Evolutionary conservation across 2,797 vertebrate species (phyloP), one percentile per base, ranked within the genome.

Genomic region (Orestias chungarensis): DNA sequence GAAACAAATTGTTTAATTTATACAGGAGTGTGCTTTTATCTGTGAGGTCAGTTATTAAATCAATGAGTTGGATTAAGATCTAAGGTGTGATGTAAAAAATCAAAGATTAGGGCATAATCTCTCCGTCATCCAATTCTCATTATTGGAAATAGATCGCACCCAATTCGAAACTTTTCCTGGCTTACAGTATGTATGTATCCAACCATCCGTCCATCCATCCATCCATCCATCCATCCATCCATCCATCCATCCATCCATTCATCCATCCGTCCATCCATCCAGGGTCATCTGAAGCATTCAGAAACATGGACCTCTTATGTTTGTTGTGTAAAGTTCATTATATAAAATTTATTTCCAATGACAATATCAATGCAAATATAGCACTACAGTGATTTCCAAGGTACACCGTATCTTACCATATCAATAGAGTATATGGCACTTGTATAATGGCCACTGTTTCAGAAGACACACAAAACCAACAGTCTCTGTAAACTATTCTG

Each of bases 351-450:
- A 94, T 95, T 95, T 85, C 94, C 91, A 93, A 95, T 95, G 93
- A 95, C 94, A 93, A 95, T 95, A 95, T 95, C 93, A 95, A 95
- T 94, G 94, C 93, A 95, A 95, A 95, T 95, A 95, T 95, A 95
- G 93, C 94, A 95, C 94, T 95, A 95, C 94, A 95, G 94, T 95
- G 93, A 94, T 94, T 93, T 94, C 93, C 94, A 95, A 93, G 93
- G 91, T 93, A 95, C 94, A 95, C 93, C 93, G 91, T 94, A 93
- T 95, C 93, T 94, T 94, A 95, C 94, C 94, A 95, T 95, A 94
- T 94, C 93, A 94, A 92, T 94, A 95, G 33, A 40, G 38, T 95
- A 95, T 94, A 94, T 95, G 94, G 94, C 94, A 94, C 94, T 94
- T 91, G 70, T 95, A 95, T 94, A 94, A 94, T 93, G 94, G 94